Base-by-base conservation (phyloP, 2,113 vertebrate species). In the Spea multiplicata region DNA sequence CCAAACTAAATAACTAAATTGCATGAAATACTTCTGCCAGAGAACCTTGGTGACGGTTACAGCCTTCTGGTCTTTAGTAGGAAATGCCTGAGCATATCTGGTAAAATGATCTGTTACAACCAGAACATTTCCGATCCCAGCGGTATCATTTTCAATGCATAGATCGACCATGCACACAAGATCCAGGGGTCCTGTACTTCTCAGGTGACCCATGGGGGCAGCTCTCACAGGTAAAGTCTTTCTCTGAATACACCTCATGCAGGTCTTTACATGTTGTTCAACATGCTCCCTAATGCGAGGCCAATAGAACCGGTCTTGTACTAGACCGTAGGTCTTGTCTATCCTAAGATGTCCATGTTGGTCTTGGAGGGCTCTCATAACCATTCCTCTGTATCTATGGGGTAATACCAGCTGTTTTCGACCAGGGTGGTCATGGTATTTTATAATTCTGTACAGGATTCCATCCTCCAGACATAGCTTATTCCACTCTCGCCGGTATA, bases 111-210 rank as follows among this genome's bases (percentile, higher is more conserved):
- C 73, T 2, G 82, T 80, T 3, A 83, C 69, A 3, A 73, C 10
- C 5, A 83, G 16, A 6, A 81, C 8, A 9, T 67, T 83, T 8
- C 9, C n/a, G 14, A 80, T 47, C 4, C 71, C 71, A 3, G 12
- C 68, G 3, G 46, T 46, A 47, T 78, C 79, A 9, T 65, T 53
- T 10, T 83, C 71, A 3, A 78, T 8, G 0, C 70, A 75, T 16
- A 83, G 8, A 17, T 74, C 79, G 30, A 82, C 71, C 4, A 80
- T 80, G 17, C 75, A 78, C 7, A 82, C 72, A 8, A 82, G 59
- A 6, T 80, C 76, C 48, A 30, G 30, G 30, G 30, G 30, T 30
- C 30, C 45, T 74, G 1, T 3, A 9, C n/a, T 12, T 13, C 12
- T 14, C 59, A 12, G 59, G 8, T 7, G 59, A 12, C 8, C 5